Evolutionary conservation across 2,797 vertebrate species (phyloP).

Genomic region (Enteromius fasciolatus): DNA sequence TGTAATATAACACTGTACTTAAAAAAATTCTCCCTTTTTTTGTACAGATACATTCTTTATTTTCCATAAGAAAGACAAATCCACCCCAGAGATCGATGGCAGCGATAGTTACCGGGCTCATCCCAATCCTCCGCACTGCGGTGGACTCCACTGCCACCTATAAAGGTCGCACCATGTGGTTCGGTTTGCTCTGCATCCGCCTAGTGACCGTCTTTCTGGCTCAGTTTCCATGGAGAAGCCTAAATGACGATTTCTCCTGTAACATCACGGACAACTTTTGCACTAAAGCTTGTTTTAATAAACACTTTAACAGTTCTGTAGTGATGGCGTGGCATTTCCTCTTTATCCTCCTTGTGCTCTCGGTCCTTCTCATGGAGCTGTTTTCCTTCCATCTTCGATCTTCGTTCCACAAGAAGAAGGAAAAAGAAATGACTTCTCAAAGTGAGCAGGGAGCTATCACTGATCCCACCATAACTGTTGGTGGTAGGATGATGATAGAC

Average conservation of each 20-base stretch:
- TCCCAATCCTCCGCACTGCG: conserved; percentile 70
- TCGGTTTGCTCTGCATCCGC: conserved; percentile 65
- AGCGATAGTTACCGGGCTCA: conserved; percentile 70
- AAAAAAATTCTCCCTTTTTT: not conserved
- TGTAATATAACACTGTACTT: not conserved
- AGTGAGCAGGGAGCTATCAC: conserved; percentile 7
- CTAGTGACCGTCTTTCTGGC: conserved; percentile 66
- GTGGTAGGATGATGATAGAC: conserved; percentile 52
- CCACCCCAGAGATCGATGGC: conserved; percentile 48
- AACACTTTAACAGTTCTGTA: conserved; percentile 59
- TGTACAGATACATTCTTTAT: conserved; percentile 16
- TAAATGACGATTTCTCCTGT: conserved; percentile 63
- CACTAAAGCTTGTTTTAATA: conserved; percentile 60
- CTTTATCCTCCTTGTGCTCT: conserved; percentile 62
- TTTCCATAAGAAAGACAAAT: not conserved
- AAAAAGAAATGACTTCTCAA: conserved; percentile 41
- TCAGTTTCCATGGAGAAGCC: conserved; percentile 65
- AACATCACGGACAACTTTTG: conserved; percentile 50
- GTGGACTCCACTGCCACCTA: conserved; percentile 66
- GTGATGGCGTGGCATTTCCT: conserved; percentile 68
- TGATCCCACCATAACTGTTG: not conserved
- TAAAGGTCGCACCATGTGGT: conserved; percentile 68
- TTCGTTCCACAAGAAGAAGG: conserved; percentile 45
- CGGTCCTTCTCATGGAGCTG: conserved; percentile 67
- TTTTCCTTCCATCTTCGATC: conserved; percentile 63